Conservation (phyloP, 1,140 invertebrate species). For the Brachionus paranguensis region DNA sequence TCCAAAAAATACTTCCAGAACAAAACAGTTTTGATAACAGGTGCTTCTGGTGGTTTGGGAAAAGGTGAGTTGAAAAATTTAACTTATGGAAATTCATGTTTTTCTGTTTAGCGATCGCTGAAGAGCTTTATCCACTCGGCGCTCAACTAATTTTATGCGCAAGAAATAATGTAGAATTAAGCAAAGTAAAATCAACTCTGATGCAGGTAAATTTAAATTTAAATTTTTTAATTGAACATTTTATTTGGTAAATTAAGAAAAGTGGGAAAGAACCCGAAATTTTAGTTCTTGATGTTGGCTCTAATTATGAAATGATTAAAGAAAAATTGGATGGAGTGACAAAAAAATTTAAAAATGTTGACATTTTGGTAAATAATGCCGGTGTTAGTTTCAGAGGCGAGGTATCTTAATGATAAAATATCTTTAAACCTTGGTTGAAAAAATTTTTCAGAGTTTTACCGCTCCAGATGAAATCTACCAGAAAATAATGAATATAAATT, state of each 20-base stretch:
- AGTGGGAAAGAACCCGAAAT: slow-evolving; percentile 26
- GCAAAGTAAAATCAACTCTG: slow-evolving; percentile 7
- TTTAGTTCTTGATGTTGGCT: slow-evolving; percentile 14
- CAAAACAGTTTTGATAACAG: slow-evolving; percentile 34
- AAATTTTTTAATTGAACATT: neutral
- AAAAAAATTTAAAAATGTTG: neutral
- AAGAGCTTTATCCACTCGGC: slow-evolving; percentile 24
- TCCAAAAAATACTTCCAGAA: neutral
- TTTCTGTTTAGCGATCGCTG: neutral
- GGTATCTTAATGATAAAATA: neutral
- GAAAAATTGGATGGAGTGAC: slow-evolving; percentile 4
- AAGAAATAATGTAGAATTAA: slow-evolving; percentile 9
- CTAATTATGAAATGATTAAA: neutral
- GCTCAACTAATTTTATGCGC: slow-evolving; percentile 23
- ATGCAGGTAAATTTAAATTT: neutral
- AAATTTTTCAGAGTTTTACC: slow-evolving; percentile 12
- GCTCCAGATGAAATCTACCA: neutral
- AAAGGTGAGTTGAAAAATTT: neutral
- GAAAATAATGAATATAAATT: slow-evolving; percentile 38
- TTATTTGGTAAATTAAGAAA: neutral
- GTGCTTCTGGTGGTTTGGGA: slow-evolving; percentile 24
- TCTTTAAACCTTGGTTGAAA: neutral
- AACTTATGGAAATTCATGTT: neutral
- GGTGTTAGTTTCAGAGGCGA: slow-evolving; percentile 29
- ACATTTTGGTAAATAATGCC: slow-evolving; percentile 39